Percentiles rank a stretch among this genome's conserved stretches.
Evolutionary conservation across 2,888 invertebrate species (phyloP).

Genomic region (Seladonia tumulorum): DNA sequence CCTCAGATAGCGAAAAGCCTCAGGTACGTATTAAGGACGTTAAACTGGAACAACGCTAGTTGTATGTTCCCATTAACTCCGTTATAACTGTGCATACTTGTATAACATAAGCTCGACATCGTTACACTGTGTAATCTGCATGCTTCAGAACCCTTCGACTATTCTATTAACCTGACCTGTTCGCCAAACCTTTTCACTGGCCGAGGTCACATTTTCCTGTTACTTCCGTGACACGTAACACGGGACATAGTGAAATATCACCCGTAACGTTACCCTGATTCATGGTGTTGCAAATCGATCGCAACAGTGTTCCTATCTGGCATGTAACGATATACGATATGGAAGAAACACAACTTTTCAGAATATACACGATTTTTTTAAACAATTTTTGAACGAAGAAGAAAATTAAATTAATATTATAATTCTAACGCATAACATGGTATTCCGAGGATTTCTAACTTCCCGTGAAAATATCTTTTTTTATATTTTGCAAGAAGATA

Average conservation of each 20-base stretch:
- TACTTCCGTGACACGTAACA: neutral
- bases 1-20: neutral
- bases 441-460: too few relatives aligned
- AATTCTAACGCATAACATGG: too few relatives aligned
- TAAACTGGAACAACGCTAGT: neutral
- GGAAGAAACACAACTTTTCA: too few relatives aligned
- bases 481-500: too few relatives aligned
- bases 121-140: neutral
- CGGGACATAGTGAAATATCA: neutral
- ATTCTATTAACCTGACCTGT: neutral
- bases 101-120: neutral
- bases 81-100: slow-evolving; percentile 4
- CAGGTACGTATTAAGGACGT: neutral
- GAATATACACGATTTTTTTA: too few relatives aligned
- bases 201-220: neutral
- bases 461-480: too few relatives aligned
- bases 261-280: neutral
- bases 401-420: too few relatives aligned
- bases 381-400: too few relatives aligned
- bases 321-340: too few relatives aligned
- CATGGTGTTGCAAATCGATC: too few relatives aligned
- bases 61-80: neutral
- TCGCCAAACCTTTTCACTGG: neutral
- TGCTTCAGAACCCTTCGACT: neutral
- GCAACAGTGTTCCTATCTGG: too few relatives aligned